These are phyloP conservation scores for Scolopax mira DNA, from an alignment of 2,113 vertebrate species.

Conservation along the genomic window DNA sequence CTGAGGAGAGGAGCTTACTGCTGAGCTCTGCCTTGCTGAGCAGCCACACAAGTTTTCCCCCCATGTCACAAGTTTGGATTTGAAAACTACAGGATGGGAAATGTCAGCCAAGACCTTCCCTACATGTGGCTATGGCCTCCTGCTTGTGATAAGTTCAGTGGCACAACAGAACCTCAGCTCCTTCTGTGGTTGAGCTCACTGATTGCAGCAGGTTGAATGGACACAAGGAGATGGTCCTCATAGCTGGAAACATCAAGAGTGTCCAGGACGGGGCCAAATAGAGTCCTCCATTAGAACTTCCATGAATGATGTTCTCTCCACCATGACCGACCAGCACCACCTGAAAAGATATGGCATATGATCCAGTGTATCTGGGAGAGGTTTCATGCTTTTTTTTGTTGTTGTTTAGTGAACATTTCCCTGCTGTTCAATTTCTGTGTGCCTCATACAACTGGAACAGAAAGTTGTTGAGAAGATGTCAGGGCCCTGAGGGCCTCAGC, in stretches of 20 bases:
- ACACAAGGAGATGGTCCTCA: background rate
- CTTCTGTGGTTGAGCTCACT: background rate
- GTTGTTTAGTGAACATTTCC: background rate
- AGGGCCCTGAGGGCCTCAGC: background rate
- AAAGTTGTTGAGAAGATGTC: background rate
- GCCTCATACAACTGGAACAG: background rate
- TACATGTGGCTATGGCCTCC: background rate
- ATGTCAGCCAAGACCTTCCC: background rate
- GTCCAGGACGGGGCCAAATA: background rate
- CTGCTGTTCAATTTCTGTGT: background rate
- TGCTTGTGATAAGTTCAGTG: background rate
- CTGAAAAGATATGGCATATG: background rate
- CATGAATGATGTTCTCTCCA: background rate
- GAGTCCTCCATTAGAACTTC: background rate
- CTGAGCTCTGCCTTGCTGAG: background rate
- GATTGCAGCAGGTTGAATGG: background rate
- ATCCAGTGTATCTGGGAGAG: background rate
- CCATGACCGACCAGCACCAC: fast-evolving
- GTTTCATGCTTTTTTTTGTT: background rate
- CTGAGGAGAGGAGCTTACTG: background rate
- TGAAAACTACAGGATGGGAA: background rate
- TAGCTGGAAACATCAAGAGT: background rate
- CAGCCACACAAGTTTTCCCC: background rate
- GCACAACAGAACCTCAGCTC: background rate
- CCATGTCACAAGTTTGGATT: background rate